Base-by-base conservation (phyloP, 2,797 vertebrate genomes). In the Tiaroga cobitis region DNA sequence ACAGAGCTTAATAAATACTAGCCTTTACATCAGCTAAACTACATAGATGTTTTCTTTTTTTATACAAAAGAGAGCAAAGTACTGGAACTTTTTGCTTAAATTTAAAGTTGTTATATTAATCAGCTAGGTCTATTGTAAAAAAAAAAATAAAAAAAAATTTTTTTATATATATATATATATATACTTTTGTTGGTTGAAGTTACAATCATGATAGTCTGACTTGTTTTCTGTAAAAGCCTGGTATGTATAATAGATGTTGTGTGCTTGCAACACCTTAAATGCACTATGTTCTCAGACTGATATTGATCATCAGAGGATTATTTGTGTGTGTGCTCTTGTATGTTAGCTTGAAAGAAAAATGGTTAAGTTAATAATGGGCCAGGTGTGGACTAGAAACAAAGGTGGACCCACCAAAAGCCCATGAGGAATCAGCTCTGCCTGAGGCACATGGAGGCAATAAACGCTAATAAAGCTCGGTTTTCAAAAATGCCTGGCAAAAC, bases 321-420 rank as follows among this genome's bases (percentile, higher is more conserved):
- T 46, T 29, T 73, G 39, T 75, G 39, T 75, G 21, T 75, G 21
- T 83, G 70, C 10, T 83, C 5, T 75, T 83, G 16, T 21, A 54
- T 54, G 59, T 39, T 51, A 15, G 29, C 18, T 76, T 37, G 32
- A 68, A 76, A 43, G 43, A 43, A 72, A 46, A 41, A 73, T 59
- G 73, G 7, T 73, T 61, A 78, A 78, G 73, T 37, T 73, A 70
- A 85, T 80, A 11, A 54, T 73, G 68, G 51, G 54, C 84, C 77
- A 76, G 61, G 70, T 74, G 83, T 69, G 73, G 63, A 79, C 49
- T 75, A 68, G 67, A 63, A 39, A 11, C 16, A 51, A 76, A 68
- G 43, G 59, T 68, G 82, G 73, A 56, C 49, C 61, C 46, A 68
- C 49, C 46, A 77, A 76, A 68, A 68, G 82, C n/a, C 43, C 82